phyloP scores from a whole-genome alignment of 1,140 invertebrate genomes.

The Spodoptera frugiperda region DNA sequence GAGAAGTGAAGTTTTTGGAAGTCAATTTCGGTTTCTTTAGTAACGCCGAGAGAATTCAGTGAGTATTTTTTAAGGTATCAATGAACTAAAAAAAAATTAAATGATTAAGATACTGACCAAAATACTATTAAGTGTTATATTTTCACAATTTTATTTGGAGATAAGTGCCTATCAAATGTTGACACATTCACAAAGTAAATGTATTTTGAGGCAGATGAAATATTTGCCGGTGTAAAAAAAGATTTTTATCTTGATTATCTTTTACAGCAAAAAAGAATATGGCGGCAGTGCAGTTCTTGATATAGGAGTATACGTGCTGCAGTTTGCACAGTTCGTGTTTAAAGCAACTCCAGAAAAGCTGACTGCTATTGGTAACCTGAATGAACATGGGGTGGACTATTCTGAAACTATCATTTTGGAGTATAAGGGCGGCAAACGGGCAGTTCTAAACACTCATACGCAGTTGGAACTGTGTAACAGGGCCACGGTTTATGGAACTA shows the following conservation, averaged over 20 bases:
- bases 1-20: constrained; percentile 90
- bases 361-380: constrained; percentile 89
- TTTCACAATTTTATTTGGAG: too few relatives aligned
- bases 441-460: constrained; percentile 86
- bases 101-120: too few relatives aligned
- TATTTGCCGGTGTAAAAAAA: too few relatives aligned
- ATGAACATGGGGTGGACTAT: constrained; percentile 90
- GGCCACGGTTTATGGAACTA: constrained; percentile 66
- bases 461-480: constrained; percentile 86
- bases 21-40: constrained; percentile 90
- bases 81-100: too few relatives aligned
- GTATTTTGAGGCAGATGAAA: too few relatives aligned
- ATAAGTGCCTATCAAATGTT: too few relatives aligned
- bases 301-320: constrained; percentile 93
- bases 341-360: constrained; percentile 88
- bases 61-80: constrained; percentile 53
- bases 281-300: constrained; percentile 94
- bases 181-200: too few relatives aligned
- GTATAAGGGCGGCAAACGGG: constrained; percentile 88
- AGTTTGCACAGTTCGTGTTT: constrained; percentile 91
- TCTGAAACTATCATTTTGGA: constrained; percentile 87
- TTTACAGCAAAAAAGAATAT: constrained; percentile 86
- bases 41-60: constrained; percentile 87
- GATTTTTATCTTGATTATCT: too few relatives aligned
- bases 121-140: too few relatives aligned